Percentiles rank a stretch among this genome's conserved stretches.
Conservation (phyloP, 1,140 invertebrate genomes). For the Drosophila kikkawai region DNA sequence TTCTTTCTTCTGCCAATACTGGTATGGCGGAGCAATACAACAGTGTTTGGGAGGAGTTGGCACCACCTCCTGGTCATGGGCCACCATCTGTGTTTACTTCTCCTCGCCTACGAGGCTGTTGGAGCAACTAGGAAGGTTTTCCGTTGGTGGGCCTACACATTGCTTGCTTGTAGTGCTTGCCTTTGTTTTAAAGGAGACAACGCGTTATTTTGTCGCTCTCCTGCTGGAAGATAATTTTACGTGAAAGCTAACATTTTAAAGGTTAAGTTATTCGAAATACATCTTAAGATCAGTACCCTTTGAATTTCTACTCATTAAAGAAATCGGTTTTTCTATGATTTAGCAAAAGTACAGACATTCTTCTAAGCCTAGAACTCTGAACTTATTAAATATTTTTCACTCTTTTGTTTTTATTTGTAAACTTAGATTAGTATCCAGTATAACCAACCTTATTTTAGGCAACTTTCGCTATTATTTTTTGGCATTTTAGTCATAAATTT, state of each 20-base stretch:
- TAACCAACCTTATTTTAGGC: no score
- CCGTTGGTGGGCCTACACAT: slow-evolving; percentile 35
- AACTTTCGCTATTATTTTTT: no score
- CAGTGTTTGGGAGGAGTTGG: slow-evolving; percentile 72
- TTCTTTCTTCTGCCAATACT: slow-evolving; percentile 86
- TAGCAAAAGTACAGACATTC: no score
- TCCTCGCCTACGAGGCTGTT: slow-evolving; percentile 66
- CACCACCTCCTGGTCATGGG: slow-evolving; percentile 72
- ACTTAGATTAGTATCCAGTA: no score
- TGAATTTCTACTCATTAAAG: no score
- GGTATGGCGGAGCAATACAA: slow-evolving; percentile 85
- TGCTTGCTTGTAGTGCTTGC: slow-evolving; percentile 60
- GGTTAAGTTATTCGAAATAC: no score
- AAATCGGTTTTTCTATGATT: no score
- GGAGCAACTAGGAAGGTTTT: slow-evolving; percentile 34
- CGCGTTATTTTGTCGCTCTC: slow-evolving; percentile 49
- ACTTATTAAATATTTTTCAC: no score
- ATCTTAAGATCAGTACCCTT: no score
- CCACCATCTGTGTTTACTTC: slow-evolving; percentile 73
- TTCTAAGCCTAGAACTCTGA: no score
- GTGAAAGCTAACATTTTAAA: not conserved
- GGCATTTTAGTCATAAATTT: no score
- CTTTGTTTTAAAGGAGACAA: slow-evolving; percentile 61
- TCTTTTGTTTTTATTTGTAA: no score
- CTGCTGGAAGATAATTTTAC: slow-evolving; percentile 41